Percentiles rank a stretch among this genome's conserved stretches.
Conservation (phyloP, 2,797 vertebrate genomes). For the Lacerta agilis region DNA sequence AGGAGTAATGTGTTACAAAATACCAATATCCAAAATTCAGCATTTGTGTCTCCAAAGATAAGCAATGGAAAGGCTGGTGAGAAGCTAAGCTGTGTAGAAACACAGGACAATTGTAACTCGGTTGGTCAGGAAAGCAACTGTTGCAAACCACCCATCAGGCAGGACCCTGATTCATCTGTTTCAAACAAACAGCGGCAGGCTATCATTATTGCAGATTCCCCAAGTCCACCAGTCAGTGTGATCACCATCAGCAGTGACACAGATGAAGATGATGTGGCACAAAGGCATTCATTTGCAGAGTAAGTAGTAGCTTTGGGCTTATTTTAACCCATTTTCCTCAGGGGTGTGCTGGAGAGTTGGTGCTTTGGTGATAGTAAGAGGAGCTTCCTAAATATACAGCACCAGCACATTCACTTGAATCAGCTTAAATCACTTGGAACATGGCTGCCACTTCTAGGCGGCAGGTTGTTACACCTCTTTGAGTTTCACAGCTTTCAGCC, state of each 20-base stretch:
- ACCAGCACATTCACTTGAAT: not conserved
- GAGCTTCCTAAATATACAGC: not conserved
- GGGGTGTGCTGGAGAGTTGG: not conserved
- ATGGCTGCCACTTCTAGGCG: too few relatives aligned
- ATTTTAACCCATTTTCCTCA: not conserved
- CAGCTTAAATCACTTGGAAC: not conserved
- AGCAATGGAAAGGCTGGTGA: slow-evolving; percentile 87
- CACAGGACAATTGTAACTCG: slow-evolving; percentile 79
- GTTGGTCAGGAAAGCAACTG: slow-evolving; percentile 77
- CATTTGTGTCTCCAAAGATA: slow-evolving; percentile 93
- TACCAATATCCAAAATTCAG: slow-evolving; percentile 88
- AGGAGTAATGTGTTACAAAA: slow-evolving; percentile 89
- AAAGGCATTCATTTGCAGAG: slow-evolving; percentile 87
- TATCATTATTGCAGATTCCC: slow-evolving; percentile 87
- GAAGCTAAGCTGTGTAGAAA: slow-evolving; percentile 81
- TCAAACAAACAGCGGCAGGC: slow-evolving; percentile 87
- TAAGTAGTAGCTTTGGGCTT: slow-evolving; percentile 72
- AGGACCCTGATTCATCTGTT: slow-evolving; percentile 79
- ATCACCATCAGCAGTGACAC: slow-evolving; percentile 98
- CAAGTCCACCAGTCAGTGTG: slow-evolving; percentile 92
- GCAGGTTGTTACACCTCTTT: not conserved
- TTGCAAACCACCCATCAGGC: slow-evolving; percentile 79
- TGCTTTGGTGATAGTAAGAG: not conserved
- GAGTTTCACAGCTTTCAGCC: not conserved
- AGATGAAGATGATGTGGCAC: slow-evolving; percentile 85